Percentiles rank a stretch among this genome's conserved stretches.
Evolutionary conservation across 1,140 invertebrate species (phyloP).

Genomic region (Temnothorax curvispinosus): DNA sequence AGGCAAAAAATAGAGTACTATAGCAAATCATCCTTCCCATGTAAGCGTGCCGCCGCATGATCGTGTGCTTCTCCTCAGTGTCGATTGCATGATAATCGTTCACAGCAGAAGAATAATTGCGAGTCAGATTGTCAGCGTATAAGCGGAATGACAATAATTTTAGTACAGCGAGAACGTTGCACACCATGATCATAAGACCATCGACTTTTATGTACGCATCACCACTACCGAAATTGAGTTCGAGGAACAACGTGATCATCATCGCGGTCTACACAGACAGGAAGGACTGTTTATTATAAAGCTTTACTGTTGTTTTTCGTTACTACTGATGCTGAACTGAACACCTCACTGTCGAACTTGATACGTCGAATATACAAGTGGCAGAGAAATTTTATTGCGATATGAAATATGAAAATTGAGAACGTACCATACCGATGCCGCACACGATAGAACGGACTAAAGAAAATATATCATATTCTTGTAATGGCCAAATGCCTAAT

Average conservation of each 20-base stretch:
- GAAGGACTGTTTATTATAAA: background rate
- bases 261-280: slow-evolving; percentile 24
- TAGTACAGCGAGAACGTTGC: background rate
- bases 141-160: slow-evolving; percentile 29
- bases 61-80: background rate
- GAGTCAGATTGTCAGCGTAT: background rate
- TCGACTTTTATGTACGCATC: slow-evolving; percentile 29
- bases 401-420: background rate
- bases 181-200: background rate
- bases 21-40: slow-evolving; percentile 12
- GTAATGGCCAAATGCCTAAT: slow-evolving; percentile 61
- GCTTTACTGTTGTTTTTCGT: background rate
- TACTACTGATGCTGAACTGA: background rate
- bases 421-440: background rate
- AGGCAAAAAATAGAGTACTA: background rate
- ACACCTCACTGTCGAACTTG: background rate
- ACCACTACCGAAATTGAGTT: slow-evolving; percentile 10
- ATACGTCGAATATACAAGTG: background rate
- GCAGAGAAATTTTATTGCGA: background rate
- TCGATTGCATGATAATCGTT: slow-evolving; percentile 38
- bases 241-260: background rate
- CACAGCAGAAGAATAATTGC: slow-evolving; percentile 41
- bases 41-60: slow-evolving; percentile 47
- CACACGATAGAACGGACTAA: background rate
- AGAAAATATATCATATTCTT: slow-evolving; percentile 16